phyloP scores from a whole-genome alignment of 2,797 vertebrate genomes.

The Simalia tracyae region DNA sequence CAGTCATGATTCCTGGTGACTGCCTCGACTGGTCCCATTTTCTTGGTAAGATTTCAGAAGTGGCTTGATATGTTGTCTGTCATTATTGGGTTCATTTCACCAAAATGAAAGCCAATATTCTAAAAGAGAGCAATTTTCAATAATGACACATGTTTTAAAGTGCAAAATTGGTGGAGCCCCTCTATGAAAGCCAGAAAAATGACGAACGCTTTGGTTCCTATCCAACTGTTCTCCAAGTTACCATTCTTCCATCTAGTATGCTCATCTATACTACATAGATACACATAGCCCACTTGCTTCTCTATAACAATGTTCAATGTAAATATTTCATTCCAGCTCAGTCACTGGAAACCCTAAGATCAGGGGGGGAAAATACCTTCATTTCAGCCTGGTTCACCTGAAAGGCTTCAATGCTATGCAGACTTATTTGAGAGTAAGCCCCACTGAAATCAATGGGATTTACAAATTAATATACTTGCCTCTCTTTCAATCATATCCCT shows the following conservation, averaged over 20 bases:
- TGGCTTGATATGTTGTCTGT: neutral
- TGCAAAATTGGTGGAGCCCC: neutral
- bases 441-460: neutral
- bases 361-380: no score
- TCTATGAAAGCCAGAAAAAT: neutral
- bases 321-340: neutral
- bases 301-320: neutral
- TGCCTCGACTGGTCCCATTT: no score
- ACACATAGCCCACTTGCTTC: neutral
- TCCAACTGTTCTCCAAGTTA: neutral
- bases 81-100: neutral
- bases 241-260: neutral
- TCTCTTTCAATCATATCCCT: neutral
- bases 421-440: neutral
- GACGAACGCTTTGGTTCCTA: neutral
- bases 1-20: no score
- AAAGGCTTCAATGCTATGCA: neutral
- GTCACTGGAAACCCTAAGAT: neutral
- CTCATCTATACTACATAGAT: neutral
- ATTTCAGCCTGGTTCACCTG: neutral
- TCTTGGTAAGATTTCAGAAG: no score
- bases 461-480: neutral
- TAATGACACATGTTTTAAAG: neutral
- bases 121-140: neutral
- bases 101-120: neutral